Evolutionary conservation across 2,797 vertebrate genomes (phyloP), one percentile per base, ranked within the genome.

Genomic region (Sebastes nivosus): DNA sequence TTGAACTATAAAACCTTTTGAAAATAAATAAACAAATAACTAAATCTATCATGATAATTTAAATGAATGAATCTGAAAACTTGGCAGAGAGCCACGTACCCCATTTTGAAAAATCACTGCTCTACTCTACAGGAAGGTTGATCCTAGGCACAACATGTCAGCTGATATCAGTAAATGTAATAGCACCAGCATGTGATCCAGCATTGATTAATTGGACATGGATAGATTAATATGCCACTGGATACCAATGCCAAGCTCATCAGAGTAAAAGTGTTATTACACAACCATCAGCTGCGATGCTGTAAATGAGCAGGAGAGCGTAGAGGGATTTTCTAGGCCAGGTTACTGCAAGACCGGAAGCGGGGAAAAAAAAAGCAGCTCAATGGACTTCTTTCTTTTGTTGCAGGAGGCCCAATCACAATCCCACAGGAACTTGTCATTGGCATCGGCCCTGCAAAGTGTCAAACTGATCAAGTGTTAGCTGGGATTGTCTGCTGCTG

Each of bases 91-190:
- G 46, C 46, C 46, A 20, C 8, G 7, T 0, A 20, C 46, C 46
- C 18, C 18, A 50, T 20, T 50, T 50, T 20, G 46, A 50, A 8
- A 50, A 50, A 50, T 50, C 46, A 50, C 46, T 57, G 68, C 54
- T 63, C 6, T 27, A 12, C 61, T 81, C 65, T 72, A 34, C 58
- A 12, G 32, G 78, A 83, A 60, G 77, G 68, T 78, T 79, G 77
- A 73, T 77, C 74, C 81, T 57, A 59, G 80, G 61, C 75, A 73
- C 77, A 72, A 72, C 93, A 94, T 90, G 93, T 91, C 80, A 92
- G 92, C 89, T 87, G 93, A 91, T 94, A 94, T 95, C 90, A 89
- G 91, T 91, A 93, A 83, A 87, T 83, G 67, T 72, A 95, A 85
- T 84, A 83, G 83, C 79, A 69, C 4, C 82, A 81, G 75, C 71